These are phyloP conservation scores for Cybosia mesomella DNA, from an alignment of 2,888 invertebrate species.

Conservation along the genomic window DNA sequence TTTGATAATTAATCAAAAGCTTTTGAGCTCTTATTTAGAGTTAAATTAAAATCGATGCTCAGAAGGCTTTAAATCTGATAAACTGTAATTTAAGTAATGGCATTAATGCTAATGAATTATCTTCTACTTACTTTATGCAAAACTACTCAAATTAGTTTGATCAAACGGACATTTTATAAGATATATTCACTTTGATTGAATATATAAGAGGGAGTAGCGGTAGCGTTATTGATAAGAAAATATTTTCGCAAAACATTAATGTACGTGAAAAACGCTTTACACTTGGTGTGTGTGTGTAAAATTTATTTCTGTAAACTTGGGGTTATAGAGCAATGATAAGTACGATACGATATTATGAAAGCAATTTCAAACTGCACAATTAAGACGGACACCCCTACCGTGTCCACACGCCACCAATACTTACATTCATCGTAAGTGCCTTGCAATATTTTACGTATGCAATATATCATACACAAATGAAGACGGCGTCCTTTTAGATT, in stretches of 20 bases:
- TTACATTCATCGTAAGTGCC: too few species aligned
- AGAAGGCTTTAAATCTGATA: neutral
- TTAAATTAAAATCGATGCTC: neutral
- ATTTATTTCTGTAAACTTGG: too few species aligned
- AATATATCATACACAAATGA: too few species aligned
- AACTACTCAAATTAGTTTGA: neutral
- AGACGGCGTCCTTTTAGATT: too few species aligned
- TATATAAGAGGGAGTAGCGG: neutral
- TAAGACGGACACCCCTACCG: too few species aligned
- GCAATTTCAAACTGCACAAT: too few species aligned
- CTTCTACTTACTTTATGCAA: neutral
- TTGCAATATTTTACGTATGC: too few species aligned
- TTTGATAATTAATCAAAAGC: neutral
- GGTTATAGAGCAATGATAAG: too few species aligned
- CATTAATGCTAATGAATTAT: neutral
- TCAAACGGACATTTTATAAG: constrained; percentile 5
- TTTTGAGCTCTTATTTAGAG: neutral
- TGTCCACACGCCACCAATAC: too few species aligned
- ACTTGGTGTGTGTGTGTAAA: neutral
- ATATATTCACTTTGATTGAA: neutral
- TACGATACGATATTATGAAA: too few species aligned
- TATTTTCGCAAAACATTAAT: neutral
- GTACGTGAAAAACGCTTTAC: neutral
- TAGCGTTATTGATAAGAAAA: neutral
- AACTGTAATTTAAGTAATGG: neutral